Conservation (phyloP, 2,888 invertebrate species). For the Bursaphelenchus okinawaensis region DNA sequence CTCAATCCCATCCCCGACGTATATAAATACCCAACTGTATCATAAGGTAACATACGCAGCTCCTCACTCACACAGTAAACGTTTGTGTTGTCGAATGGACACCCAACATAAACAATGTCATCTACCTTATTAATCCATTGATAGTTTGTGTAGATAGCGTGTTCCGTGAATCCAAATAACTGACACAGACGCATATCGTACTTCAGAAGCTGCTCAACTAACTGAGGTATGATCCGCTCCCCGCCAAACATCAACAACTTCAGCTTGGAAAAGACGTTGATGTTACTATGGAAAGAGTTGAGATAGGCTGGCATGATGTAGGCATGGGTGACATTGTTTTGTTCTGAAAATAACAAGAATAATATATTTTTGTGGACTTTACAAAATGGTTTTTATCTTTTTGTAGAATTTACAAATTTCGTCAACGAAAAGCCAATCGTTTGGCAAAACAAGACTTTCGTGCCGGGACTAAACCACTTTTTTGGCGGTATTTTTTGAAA, state of each 20-base stretch:
- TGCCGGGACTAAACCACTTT: no score
- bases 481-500: no score
- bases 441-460: no score
- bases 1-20: background rate
- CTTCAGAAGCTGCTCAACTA: slow-evolving; percentile 3
- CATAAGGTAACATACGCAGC: background rate
- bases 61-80: background rate
- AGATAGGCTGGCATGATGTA: slow-evolving; percentile 50
- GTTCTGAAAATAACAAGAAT: slow-evolving; percentile 7
- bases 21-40: background rate
- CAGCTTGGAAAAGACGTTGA: slow-evolving; percentile 18
- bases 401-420: no score
- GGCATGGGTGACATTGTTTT: slow-evolving; percentile 29
- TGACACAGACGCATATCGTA: slow-evolving; percentile 23
- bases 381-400: no score
- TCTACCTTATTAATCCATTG: slow-evolving; percentile 14
- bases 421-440: no score
- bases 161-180: slow-evolving; percentile 47
- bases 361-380: no score
- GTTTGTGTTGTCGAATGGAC: slow-evolving; percentile 2
- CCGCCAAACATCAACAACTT: slow-evolving; percentile 40
- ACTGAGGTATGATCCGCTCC: slow-evolving; percentile 25
- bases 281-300: slow-evolving; percentile 17
- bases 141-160: slow-evolving; percentile 40
- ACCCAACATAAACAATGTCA: background rate